Conservation (phyloP, 2,113 vertebrate genomes). For the Tonatia bakeri region DNA sequence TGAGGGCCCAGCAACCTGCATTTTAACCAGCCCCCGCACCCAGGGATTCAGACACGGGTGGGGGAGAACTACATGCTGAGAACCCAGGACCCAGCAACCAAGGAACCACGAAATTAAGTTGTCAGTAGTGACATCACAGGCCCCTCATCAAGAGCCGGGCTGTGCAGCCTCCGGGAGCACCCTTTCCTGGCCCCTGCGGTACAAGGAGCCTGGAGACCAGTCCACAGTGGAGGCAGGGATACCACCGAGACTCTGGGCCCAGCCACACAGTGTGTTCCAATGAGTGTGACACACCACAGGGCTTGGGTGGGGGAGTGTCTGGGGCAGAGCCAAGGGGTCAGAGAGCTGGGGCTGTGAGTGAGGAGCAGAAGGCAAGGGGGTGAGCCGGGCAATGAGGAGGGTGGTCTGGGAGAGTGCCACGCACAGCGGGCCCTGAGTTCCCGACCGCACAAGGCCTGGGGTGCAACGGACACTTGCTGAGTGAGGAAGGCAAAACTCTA, state of each 20-base stretch:
- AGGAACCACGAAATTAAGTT: neutral
- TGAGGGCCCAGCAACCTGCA: neutral
- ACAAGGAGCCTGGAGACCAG: neutral
- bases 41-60: neutral
- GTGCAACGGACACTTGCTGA: neutral
- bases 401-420: neutral
- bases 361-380: neutral
- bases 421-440: neutral
- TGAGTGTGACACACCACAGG: neutral
- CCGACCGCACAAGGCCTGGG: neutral
- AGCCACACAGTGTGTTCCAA: neutral
- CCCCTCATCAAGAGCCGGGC: too few relatives aligned
- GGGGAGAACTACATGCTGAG: rapidly evolving
- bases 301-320: neutral
- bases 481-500: neutral
- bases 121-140: neutral
- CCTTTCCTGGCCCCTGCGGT: rapidly evolving
- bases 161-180: neutral
- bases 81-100: too few relatives aligned
- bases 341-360: neutral
- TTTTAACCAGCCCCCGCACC: neutral
- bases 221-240: neutral
- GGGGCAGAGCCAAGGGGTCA: neutral
- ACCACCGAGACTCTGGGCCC: neutral
- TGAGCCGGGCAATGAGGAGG: neutral